Base-by-base conservation (phyloP, 2,888 invertebrate species). In the Diachrysia chrysitis region DNA sequence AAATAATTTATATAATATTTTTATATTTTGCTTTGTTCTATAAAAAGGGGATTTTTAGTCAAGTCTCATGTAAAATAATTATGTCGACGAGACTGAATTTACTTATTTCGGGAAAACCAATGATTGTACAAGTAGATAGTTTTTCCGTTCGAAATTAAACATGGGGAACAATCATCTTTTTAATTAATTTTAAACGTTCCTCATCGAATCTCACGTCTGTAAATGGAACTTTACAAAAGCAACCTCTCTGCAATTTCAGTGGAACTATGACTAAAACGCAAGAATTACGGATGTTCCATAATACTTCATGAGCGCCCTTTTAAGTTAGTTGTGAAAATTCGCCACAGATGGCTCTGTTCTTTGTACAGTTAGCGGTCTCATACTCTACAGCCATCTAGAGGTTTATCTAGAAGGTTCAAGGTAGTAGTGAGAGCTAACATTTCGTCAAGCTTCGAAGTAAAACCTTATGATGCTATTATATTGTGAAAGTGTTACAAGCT, bases 191-290 rank as follows among this genome's bases (percentile, higher is more conserved):
- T n/a, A n/a, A n/a, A n/a, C n/a, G n/a, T n/a, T n/a, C n/a, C n/a
- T n/a, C n/a, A n/a, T n/a, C n/a, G n/a, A n/a, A n/a, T n/a, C n/a
- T n/a, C n/a, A n/a, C 4, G 12, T 2, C 7, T 12, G 1, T 35
- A 5, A 25, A 21, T 51, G n/a, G 29, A 29, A 17, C 0, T n/a
- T 46, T 9, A 16, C 10, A 0, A 59, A 46, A 60, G 21, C 59
- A 10, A 21, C 73, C 46, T 76, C 73, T 76, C 19, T 3, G 7
- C 21, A 6, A 46, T 55, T 21, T 46, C 1, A 9, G 12, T 23
- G 16, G 32, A 46, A 42, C n/a, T 42, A 6, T 42, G 1, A n/a
- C 16, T 1, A n/a, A 6, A 42, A n/a, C 4, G n/a, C n/a, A 5
- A 6, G 5, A 42, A 5, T 5, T n/a, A 6, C 4, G n/a, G 4